Conservation (phyloP, 2,113 vertebrate genomes). For the Oreotragus oreotragus region DNA sequence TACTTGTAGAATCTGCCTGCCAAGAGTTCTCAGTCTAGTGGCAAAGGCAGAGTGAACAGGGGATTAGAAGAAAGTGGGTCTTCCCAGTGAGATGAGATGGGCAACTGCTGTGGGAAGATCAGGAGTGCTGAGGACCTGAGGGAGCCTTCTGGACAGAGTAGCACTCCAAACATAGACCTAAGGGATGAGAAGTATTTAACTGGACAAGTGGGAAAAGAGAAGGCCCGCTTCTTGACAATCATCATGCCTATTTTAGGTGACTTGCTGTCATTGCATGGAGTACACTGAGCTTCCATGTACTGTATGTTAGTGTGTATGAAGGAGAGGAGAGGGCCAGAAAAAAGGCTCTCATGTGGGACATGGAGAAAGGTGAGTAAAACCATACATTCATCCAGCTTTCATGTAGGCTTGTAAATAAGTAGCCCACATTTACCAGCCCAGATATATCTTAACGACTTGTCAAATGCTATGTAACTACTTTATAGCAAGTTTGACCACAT, state of each 20-base stretch:
- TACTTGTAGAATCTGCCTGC: not conserved
- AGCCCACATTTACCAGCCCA: not conserved
- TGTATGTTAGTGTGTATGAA: not conserved
- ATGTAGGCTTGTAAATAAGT: not conserved
- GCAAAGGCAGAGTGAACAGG: not conserved
- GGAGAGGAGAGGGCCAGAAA: not conserved
- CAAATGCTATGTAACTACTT: not conserved
- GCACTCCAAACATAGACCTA: not conserved
- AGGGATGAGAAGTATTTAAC: not conserved
- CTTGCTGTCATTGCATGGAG: not conserved
- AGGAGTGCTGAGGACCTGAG: not conserved
- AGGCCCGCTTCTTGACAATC: not conserved
- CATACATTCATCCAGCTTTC: not conserved
- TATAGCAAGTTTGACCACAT: not conserved
- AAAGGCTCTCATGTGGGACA: not conserved
- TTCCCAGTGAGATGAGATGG: not conserved
- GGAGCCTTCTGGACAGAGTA: not conserved
- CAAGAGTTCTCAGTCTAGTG: not conserved
- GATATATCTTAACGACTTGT: not conserved
- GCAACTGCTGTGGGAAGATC: not conserved
- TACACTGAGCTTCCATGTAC: not conserved
- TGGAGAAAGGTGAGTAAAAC: not conserved
- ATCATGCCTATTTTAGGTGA: not conserved
- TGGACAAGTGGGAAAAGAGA: not conserved
- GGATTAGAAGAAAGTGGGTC: not conserved